Conservation (phyloP, 2,888 invertebrate species). For the Lycia hirtaria region DNA sequence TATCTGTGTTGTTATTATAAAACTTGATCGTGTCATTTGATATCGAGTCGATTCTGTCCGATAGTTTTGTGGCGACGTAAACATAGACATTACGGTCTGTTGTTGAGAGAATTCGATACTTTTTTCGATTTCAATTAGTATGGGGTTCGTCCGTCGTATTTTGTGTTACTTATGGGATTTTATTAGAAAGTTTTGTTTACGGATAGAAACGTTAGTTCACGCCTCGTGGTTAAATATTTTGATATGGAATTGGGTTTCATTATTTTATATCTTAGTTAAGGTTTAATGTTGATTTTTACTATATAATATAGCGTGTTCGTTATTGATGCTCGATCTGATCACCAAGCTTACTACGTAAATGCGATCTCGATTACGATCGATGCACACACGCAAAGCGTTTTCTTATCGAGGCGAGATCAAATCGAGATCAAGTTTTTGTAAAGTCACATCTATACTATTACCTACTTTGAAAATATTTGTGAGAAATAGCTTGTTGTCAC, state of each 20-base stretch:
- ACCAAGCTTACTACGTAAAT: no score
- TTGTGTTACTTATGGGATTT: conserved; percentile 44
- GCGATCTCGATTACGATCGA: no score
- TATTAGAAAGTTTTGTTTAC: conserved; percentile 50
- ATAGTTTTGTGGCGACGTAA: conserved; percentile 40
- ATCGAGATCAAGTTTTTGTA: no score
- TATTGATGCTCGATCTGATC: no score
- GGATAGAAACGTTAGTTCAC: conserved; percentile 26
- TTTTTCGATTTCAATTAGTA: conserved; percentile 39
- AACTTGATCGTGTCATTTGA: conserved; percentile 33
- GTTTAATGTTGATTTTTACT: no score
- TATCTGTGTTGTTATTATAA: conserved; percentile 31
- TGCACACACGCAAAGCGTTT: no score
- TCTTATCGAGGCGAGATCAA: no score
- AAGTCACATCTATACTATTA: no score
- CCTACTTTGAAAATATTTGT: no score
- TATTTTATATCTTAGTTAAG: not conserved
- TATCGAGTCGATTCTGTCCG: conserved; percentile 24
- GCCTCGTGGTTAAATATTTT: conserved; percentile 12
- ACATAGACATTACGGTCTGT: conserved; percentile 46
- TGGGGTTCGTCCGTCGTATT: conserved; percentile 38
- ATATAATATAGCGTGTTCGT: no score
- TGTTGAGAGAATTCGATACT: conserved; percentile 49
- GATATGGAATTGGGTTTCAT: not conserved
- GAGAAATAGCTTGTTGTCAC: no score